Percentiles rank a stretch among this genome's conserved stretches.
These are phyloP conservation scores for Bombylius major DNA, from an alignment of 2,888 invertebrate genomes.

Conservation along the genomic window DNA sequence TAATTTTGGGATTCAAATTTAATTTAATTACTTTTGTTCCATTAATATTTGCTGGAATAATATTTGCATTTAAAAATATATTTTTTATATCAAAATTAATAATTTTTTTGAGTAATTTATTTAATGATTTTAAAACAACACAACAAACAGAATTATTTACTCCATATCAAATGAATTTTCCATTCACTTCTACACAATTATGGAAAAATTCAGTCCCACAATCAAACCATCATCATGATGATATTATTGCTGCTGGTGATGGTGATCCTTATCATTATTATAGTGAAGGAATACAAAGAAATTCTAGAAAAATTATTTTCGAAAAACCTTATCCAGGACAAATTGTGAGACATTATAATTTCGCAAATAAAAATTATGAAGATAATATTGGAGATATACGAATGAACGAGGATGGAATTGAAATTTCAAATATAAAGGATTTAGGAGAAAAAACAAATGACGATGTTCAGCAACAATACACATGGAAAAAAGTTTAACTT, in stretches of 20 bases:
- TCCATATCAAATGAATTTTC: not conserved
- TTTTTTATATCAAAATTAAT: slow-evolving; percentile 62
- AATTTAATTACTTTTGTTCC: slow-evolving; percentile 63
- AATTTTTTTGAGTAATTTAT: slow-evolving; percentile 53
- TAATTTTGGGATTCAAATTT: slow-evolving; percentile 68
- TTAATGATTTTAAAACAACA: slow-evolving; percentile 21
- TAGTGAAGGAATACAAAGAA: not conserved
- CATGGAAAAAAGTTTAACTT: too few relatives aligned
- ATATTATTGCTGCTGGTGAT: too few relatives aligned
- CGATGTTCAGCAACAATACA: too few relatives aligned
- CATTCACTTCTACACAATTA: too few relatives aligned
- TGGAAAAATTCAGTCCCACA: too few relatives aligned
- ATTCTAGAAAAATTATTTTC: not conserved
- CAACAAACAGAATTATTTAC: not conserved
- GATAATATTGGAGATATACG: not conserved
- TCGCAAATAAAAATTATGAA: not conserved
- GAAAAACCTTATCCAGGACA: not conserved
- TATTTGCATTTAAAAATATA: slow-evolving; percentile 65
- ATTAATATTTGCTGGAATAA: slow-evolving; percentile 53
- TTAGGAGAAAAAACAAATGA: too few relatives aligned
- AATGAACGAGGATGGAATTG: not conserved
- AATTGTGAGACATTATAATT: not conserved
- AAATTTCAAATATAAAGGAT: not conserved
- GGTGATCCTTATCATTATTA: too few relatives aligned
- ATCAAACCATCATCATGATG: too few relatives aligned